A percentile compares a stretch with the other conserved stretches of the same genome.
phyloP scores from a whole-genome alignment of 2,888 invertebrate genomes.

The Hecatera dysodea region DNA sequence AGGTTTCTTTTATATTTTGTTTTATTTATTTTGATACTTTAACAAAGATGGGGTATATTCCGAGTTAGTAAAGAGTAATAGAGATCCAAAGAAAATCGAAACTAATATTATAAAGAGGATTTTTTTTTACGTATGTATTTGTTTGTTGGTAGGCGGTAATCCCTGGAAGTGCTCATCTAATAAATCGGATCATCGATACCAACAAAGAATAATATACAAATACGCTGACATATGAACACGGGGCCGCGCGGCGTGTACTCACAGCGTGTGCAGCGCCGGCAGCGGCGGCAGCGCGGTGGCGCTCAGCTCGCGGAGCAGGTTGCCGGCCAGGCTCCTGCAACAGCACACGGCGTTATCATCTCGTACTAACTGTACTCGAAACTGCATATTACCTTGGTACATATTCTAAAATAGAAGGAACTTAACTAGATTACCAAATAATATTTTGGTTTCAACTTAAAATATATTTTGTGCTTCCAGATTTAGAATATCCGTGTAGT shows the following conservation, averaged over 20 bases:
- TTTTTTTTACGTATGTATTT: too few species aligned
- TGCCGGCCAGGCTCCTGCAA: slow-evolving; percentile 94
- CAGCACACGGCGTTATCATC: slow-evolving; percentile 13
- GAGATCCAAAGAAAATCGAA: too few species aligned
- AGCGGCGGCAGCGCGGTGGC: slow-evolving; percentile 93
- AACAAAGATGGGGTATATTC: too few species aligned
- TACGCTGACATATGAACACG: slow-evolving; percentile 95
- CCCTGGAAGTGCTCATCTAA: too few species aligned
- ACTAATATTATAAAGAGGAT: too few species aligned
- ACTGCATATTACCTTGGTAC: neutral
- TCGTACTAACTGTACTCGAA: neutral
- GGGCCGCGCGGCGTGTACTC: slow-evolving; percentile 84
- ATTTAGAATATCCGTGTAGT: slow-evolving; percentile 36
- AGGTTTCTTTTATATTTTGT: too few species aligned
- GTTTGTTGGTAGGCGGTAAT: too few species aligned
- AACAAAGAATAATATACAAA: too few species aligned
- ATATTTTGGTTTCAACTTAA: slow-evolving; percentile 33
- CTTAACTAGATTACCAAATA: slow-evolving; percentile 20
- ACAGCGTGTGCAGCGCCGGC: slow-evolving; percentile 94
- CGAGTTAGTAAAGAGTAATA: too few species aligned
- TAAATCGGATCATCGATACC: too few species aligned
- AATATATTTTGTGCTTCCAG: slow-evolving; percentile 24
- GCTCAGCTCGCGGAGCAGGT: slow-evolving; percentile 93
- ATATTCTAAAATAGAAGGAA: slow-evolving; percentile 16
- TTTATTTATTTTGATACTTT: too few species aligned